Evolutionary conservation across 2,888 invertebrate genomes (phyloP).

Genomic region (Tetramorium bicarinatum): DNA sequence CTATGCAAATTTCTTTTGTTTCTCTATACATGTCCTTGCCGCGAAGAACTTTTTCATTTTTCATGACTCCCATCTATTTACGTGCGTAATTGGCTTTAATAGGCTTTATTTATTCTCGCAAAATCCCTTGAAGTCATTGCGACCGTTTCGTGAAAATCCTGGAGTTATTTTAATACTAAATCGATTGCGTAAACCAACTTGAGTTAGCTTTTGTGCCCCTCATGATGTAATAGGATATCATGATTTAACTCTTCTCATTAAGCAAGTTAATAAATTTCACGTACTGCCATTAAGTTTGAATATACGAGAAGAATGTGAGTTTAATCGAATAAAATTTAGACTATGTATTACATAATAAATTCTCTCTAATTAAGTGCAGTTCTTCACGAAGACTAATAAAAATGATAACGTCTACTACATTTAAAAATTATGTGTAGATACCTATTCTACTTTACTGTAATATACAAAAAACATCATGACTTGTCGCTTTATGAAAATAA

Average conservation of each 20-base stretch:
- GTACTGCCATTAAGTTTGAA: slow-evolving; percentile 9
- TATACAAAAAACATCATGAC: not conserved
- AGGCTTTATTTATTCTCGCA: not conserved
- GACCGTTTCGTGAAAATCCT: slow-evolving; percentile 20
- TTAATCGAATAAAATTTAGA: slow-evolving; percentile 11
- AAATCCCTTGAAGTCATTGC: not conserved
- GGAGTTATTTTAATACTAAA: slow-evolving; percentile 3
- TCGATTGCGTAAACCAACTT: slow-evolving; percentile 29
- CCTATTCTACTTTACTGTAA: not conserved
- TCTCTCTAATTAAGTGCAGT: not conserved
- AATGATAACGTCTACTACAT: not conserved
- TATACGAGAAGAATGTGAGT: not conserved
- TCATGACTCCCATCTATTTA: not conserved
- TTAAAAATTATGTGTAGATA: not conserved
- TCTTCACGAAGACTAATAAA: not conserved
- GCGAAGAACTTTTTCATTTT: not conserved
- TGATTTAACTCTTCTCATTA: slow-evolving; percentile 35
- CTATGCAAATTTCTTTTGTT: slow-evolving; percentile 39
- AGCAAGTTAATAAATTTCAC: slow-evolving; percentile 44
- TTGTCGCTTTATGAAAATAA: not conserved
- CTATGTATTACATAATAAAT: slow-evolving; percentile 1
- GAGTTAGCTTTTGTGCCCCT: not conserved
- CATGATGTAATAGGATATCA: slow-evolving; percentile 14
- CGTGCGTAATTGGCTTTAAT: not conserved
- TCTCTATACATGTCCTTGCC: not conserved